Base-by-base conservation (phyloP, 2,113 vertebrate genomes). In the Pelmatolapia mariae region DNA sequence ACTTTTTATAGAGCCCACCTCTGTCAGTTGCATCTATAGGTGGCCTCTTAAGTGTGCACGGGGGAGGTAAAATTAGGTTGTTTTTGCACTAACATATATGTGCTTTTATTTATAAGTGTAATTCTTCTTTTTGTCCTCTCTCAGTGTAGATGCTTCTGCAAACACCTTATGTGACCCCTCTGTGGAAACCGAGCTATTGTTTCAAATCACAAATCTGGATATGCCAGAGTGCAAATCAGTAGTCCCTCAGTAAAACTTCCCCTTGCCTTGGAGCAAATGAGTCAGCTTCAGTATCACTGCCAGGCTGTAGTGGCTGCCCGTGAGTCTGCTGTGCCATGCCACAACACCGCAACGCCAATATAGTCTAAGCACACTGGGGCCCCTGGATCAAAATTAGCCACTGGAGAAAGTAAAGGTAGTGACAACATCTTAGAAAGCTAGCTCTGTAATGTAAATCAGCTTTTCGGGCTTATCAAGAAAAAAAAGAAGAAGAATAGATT, bases 291-390 rank as follows among this genome's bases (percentile, higher is more conserved):
- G 82, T 86, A 40, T 86, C 85, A 18, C 47, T 93, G 95, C 94
- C 94, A 95, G 95, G 89, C 89, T 86, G 91, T 86, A 88, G 94
- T 93, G 94, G 94, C 94, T 91, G 91, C 91, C 91, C 15, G 31
- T 89, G 94, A 89, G 87, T 89, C 92, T 76, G 38, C 89, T 82
- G 84, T 89, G 95, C 92, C 93, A 95, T 92, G 89, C 94, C 94
- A 94, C 94, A 94, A 93, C 89, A 90, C 93, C 93, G 91, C 94
- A 94, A 91, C 88, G 91, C 95, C 94, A 95, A 91, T 92, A 94
- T 88, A 91, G 91, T 89, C 87, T 87, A 66, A 93, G 92, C 91
- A 85, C 85, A 86, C 86, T 91, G 91, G 87, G 91, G 94, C 92
- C 92, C 90, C 93, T 79, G 71, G 71, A 90, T 81, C 80, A 59